These are phyloP conservation scores for Microplitis manilae DNA, from an alignment of 2,888 invertebrate genomes.

Conservation along the genomic window DNA sequence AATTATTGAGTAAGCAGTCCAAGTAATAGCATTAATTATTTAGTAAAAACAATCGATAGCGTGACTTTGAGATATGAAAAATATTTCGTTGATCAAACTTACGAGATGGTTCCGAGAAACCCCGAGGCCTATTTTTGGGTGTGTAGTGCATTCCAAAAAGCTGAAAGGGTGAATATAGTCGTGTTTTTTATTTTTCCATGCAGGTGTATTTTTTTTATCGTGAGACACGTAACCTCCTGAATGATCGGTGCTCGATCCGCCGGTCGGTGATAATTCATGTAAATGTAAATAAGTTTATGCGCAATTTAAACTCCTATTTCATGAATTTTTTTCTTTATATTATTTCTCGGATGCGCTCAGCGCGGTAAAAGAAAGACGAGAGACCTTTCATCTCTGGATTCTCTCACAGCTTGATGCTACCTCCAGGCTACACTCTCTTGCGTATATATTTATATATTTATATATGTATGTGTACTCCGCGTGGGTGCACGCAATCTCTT, in stretches of 20 bases:
- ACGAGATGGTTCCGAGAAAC: neutral
- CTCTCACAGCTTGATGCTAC: slow-evolving; percentile 9
- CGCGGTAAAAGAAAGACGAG: neutral
- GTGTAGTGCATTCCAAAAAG: slow-evolving; percentile 9
- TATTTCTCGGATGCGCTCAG: neutral
- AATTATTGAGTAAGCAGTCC: no score
- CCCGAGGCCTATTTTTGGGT: neutral
- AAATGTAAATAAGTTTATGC: slow-evolving; percentile 17
- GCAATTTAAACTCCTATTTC: neutral
- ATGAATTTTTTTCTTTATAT: neutral
- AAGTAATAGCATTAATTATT: no score
- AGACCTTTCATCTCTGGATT: slow-evolving; percentile 18
- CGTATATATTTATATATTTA: neutral
- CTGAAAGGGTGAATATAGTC: neutral
- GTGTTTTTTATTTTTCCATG: neutral
- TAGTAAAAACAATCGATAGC: no score
- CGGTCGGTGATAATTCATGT: neutral
- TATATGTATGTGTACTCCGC: slow-evolving; percentile 45
- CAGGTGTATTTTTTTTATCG: neutral
- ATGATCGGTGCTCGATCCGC: neutral
- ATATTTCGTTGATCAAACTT: no score
- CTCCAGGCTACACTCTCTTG: neutral
- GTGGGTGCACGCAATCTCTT: slow-evolving; percentile 66
- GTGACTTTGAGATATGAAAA: no score
- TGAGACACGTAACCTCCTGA: slow-evolving; percentile 8